Evolutionary conservation across 2,797 vertebrate genomes (phyloP), one percentile per base, ranked within the genome.

Genomic region (Merluccius polli): DNA sequence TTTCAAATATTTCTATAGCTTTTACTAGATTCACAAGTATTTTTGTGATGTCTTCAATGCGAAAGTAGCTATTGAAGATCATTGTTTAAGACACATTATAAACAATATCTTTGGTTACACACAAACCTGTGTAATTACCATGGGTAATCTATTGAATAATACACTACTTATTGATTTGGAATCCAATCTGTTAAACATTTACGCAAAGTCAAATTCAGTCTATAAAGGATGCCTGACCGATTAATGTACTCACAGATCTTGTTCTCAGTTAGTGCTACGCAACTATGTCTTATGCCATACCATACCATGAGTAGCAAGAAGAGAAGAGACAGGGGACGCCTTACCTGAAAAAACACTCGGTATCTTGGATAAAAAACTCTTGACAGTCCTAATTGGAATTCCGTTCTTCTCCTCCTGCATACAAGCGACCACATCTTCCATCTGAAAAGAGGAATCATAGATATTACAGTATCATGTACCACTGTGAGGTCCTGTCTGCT

Each of bases 401-500:
- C 95, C 95, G 31, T 93, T 95, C 86, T 95, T 96, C 82, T 95
- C 95, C 77, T 96, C 95, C 89, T 95, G 95, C 95, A 96, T 96
- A 48, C 93, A 93, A 71, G 94, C 93, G 89, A 96, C 94, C 86
- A 96, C 92, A 0, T 95, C 94, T 87, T 96, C 95, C 95, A 96
- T 96, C 95, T 96, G 83, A 79, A 84, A 4, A 82, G 27, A 73
- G 65, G 82, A 72, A 33, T 71, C 21, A 78, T 27, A 32, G 29
- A 18, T 1, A 69, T 32, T 7, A 32, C 31, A 69, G 31, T 16
- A 31, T 27, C 65, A 68, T 29, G 29, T 3, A 30, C 11, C 11
- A 41, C 38, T 15, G 16, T 41, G 38, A 41, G 38, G 11, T 41
- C 38, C 38, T 41, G 13, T 41, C 13, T 41, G 38, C 38, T 41